Evolutionary conservation across 1,140 invertebrate genomes (phyloP).

Genomic region (Brachionus sp.): DNA sequence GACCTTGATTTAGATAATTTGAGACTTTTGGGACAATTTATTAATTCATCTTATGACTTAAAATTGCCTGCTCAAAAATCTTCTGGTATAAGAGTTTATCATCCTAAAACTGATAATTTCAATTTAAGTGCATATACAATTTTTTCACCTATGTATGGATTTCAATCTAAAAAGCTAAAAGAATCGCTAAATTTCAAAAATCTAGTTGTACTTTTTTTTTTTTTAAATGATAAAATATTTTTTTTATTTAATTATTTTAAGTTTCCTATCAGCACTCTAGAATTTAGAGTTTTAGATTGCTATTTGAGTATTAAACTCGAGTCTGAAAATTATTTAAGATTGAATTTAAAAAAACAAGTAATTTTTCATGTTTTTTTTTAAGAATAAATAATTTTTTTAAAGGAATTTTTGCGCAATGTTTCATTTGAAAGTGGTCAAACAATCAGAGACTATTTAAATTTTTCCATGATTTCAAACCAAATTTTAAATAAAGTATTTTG

Average conservation of each 20-base stretch:
- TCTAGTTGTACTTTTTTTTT: not conserved
- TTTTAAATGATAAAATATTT: too few relatives aligned
- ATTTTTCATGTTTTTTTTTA: not conserved
- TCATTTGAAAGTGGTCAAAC: not conserved
- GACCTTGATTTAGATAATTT: not conserved
- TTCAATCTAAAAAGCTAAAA: not conserved
- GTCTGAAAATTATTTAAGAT: not conserved
- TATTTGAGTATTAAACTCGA: not conserved
- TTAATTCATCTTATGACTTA: not conserved
- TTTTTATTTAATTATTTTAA: not conserved
- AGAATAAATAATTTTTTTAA: not conserved
- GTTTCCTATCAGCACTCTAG: not conserved
- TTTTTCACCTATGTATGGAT: not conserved
- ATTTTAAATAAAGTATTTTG: not conserved
- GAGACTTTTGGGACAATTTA: not conserved
- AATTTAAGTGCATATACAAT: not conserved
- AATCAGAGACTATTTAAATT: not conserved
- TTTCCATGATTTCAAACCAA: not conserved
- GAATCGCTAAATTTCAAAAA: not conserved
- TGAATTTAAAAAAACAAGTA: not conserved
- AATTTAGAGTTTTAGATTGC: not conserved
- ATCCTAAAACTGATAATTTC: not conserved
- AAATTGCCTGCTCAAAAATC: not conserved
- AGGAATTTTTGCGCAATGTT: not conserved
- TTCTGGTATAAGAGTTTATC: not conserved